Base-by-base conservation (phyloP, 1,140 invertebrate genomes). In the Scaptomyza graminum region DNA sequence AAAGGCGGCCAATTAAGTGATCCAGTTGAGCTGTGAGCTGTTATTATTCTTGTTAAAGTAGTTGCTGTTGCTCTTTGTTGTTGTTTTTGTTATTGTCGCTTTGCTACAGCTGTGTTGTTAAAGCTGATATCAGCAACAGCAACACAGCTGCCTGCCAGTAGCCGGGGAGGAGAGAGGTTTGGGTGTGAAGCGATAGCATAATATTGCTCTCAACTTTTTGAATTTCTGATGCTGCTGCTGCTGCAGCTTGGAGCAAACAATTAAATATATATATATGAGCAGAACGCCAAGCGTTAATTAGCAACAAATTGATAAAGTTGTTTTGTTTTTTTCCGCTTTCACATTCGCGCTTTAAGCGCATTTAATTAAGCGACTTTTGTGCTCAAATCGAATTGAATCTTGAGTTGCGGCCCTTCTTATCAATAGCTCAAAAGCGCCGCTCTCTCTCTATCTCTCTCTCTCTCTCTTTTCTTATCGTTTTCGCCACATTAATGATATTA, bases 1-100 rank as follows among this genome's bases (percentile, higher is more conserved):
- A 67, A 67, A 59, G 71, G 15, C 52, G 28, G 28, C 74, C 62
- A 77, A 65, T 66, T 60, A 63, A 72, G 44, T 57, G 74, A 52
- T 52, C 60, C 60, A 62, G 37, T 63, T 63, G 60, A 62, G 59
- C 16, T 61, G n/a, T 22, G 52, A 39, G 31, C 50, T 16, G 11
- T 31, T 52, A 31, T 34, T 54, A 13, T 49, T 46, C 49, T 39
- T 54, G 51, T 8, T 55, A n/a, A n/a, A n/a, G 51, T 11, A 18
- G 16, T n/a, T 43, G 41, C 18, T 22, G 18, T 22, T 22, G 18
- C 18, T 3, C 18, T 22, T 34, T n/a, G 34, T 60, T 28, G 11
- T 43, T 54, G 61, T 16, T 47, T n/a, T 41, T 37, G 62, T 52
- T 37, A 13, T 37, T 52, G 50, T 12, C 37, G 59, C 47, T 51